A percentile compares a stretch with the other conserved stretches of the same genome.
Evolutionary conservation across 2,888 invertebrate genomes (phyloP).

Genomic region (Phytoseiulus persimilis): DNA sequence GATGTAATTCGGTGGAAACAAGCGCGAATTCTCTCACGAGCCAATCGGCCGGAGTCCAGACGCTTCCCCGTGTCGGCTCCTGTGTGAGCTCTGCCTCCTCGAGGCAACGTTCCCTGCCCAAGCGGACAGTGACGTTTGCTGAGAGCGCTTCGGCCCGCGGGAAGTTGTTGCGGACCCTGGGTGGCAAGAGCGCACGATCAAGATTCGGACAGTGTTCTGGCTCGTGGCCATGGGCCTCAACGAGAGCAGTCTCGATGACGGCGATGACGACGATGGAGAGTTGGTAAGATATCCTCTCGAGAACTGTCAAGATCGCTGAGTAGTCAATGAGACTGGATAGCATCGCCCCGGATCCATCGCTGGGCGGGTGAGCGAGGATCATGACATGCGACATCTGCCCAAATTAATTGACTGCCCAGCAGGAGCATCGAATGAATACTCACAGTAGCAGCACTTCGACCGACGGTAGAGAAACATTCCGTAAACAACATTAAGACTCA

Average conservation of each 20-base stretch:
- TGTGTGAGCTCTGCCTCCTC: background rate
- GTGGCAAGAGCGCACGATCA: background rate
- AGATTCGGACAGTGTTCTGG: background rate
- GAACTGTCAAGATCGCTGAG: background rate
- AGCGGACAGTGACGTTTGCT: background rate
- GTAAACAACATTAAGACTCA: background rate
- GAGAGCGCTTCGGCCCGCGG: background rate
- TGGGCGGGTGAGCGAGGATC: background rate
- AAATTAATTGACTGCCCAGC: constrained; percentile 5
- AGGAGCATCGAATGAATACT: background rate
- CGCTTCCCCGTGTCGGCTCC: background rate
- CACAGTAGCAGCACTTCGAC: background rate
- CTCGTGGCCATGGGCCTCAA: background rate
- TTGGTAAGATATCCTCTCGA: background rate
- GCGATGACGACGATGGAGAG: background rate
- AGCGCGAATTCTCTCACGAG: background rate
- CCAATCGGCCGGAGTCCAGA: background rate
- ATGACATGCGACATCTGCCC: constrained; percentile 5
- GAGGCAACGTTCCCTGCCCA: background rate
- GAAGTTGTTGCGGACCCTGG: background rate
- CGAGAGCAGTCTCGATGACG: background rate
- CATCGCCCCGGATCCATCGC: background rate
- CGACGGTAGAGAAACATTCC: background rate
- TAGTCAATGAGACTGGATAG: background rate
- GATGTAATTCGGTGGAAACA: background rate